Evolutionary conservation across 2,797 vertebrate species (phyloP).

Genomic region (Vipera ursinii): DNA sequence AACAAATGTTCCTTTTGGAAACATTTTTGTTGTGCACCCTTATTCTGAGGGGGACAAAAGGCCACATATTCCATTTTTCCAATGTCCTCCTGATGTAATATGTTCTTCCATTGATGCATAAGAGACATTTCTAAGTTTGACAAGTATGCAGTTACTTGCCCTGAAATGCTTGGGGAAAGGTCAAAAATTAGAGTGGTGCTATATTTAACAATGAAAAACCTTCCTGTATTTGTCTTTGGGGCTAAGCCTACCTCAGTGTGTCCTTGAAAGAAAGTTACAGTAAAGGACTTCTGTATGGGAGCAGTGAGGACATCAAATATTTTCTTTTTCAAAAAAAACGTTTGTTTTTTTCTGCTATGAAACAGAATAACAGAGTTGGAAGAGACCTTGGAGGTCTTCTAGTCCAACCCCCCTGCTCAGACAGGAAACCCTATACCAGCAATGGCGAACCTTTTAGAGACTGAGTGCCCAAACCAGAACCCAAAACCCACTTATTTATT

Average conservation of each 20-base stretch:
- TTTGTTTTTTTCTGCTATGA: no score
- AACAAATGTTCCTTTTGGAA: constrained; percentile 5
- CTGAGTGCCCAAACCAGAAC: no score
- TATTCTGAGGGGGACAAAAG: background rate
- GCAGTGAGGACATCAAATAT: background rate
- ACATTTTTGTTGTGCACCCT: background rate
- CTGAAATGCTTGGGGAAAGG: background rate
- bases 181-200: background rate
- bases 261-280: background rate
- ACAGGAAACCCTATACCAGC: background rate
- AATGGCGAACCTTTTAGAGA: no score
- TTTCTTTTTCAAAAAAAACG: background rate
- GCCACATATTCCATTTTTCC: background rate
- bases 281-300: background rate
- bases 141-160: background rate
- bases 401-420: background rate
- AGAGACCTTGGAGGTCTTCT: background rate
- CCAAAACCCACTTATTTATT: no score
- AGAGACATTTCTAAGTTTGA: background rate
- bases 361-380: background rate
- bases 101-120: background rate
- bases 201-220: background rate
- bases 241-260: background rate
- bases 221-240: background rate
- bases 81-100: background rate